Percentiles rank a stretch among this genome's conserved stretches.
phyloP scores from a whole-genome alignment of 2,113 vertebrate genomes.

The Mesoclemmys tuberculata region DNA sequence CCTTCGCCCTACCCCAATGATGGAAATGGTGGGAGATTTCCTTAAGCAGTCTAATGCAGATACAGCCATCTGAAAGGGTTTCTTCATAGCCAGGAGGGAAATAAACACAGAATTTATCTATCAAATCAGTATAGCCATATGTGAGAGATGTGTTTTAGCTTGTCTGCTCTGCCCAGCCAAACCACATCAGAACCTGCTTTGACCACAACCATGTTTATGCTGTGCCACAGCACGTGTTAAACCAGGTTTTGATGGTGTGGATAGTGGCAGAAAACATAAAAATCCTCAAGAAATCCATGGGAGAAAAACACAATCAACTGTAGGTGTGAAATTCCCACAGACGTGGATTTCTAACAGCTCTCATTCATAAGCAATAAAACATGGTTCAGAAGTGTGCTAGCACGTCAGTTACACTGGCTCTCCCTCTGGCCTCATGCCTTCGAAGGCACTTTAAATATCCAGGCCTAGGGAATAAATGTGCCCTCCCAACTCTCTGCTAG shows the following conservation, averaged over 20 bases:
- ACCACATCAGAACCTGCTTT: neutral
- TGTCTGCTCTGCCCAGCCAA: rapidly evolving
- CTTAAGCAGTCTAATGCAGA: neutral
- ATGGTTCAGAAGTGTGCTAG: neutral
- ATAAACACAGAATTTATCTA: neutral
- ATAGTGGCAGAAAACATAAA: neutral
- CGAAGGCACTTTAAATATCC: neutral
- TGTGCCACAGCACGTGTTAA: neutral
- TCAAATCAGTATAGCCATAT: neutral
- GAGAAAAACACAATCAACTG: neutral
- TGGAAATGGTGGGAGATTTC: neutral
- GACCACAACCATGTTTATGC: neutral
- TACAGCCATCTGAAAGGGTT: neutral
- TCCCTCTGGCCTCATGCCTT: neutral
- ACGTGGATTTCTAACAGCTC: neutral
- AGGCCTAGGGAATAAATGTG: neutral
- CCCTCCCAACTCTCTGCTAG: neutral
- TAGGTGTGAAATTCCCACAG: neutral
- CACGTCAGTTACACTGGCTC: neutral
- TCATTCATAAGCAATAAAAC: neutral
- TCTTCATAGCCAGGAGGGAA: neutral
- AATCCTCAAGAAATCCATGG: neutral
- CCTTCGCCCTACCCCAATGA: neutral
- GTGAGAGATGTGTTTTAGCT: neutral
- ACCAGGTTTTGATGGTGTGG: neutral